These are phyloP conservation scores for Neomonachus schauinslandi DNA, from an alignment of 2,113 vertebrate species.

Conservation along the genomic window DNA sequence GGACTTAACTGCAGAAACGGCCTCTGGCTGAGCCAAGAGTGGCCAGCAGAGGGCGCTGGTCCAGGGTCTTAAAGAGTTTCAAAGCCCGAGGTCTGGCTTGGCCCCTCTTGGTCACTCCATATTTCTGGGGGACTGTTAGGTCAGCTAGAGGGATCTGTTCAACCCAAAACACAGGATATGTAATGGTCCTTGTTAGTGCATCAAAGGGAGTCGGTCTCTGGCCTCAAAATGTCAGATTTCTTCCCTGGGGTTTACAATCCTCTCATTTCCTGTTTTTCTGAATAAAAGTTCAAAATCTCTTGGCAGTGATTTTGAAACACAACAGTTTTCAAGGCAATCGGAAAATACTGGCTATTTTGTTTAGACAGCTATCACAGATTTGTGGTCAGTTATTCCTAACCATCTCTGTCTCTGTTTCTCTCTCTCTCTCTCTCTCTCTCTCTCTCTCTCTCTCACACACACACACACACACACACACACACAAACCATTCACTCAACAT, in stretches of 20 bases:
- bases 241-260: neutral
- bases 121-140: neutral
- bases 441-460: neutral
- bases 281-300: slow-evolving; percentile 35
- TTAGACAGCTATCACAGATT: neutral
- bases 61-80: neutral
- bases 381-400: neutral
- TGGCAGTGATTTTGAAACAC: slow-evolving; percentile 37
- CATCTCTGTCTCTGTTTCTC: neutral
- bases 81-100: fast-evolving
- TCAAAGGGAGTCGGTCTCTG: neutral
- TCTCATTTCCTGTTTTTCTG: slow-evolving; percentile 57
- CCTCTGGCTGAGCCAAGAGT: neutral
- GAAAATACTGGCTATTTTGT: slow-evolving; percentile 26
- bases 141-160: neutral
- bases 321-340: neutral
- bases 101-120: neutral
- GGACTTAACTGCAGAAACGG: neutral
- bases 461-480: neutral
- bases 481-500: neutral
- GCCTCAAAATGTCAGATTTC: slow-evolving; percentile 41
- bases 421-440: neutral
- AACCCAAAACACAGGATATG: neutral
- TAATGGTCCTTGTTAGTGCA: neutral
- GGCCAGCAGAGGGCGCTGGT: slow-evolving; percentile 36